Base-by-base conservation (phyloP, 2,113 vertebrate species). In the Pseudorhombus dupliciocellatus region DNA sequence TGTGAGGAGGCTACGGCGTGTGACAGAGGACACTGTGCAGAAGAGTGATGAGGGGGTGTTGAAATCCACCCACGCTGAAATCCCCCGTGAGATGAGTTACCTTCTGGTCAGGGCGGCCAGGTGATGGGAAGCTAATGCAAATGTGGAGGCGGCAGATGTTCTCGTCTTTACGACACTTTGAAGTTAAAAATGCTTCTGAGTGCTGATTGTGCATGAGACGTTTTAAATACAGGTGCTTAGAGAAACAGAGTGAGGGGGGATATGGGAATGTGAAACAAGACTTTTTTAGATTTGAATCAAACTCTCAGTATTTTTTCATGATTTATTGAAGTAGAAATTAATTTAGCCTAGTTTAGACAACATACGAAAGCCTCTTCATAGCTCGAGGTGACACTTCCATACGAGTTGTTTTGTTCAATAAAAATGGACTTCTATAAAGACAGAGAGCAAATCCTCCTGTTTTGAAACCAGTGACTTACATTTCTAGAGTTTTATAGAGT, bases 131-230 rank as follows among this genome's bases (percentile, higher is more conserved):
- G 65, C 57, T 66, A 67, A 79, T 75, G 82, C 81, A 81, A 85
- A 88, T 87, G 86, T 77, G 75, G 61, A 79, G 74, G 75, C 50
- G 75, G 70, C 89, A 90, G 90, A 90, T 91, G 87, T 85, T 90
- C 80, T 83, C 70, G 84, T 87, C 81, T 81, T 72, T 65, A 31
- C 59, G 50, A 65, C 4, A 59, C 61, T 82, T 77, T 73, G 64
- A 80, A 80, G 75, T 60, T 71, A 63, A 77, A 84, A 87, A 69
- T 51, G 59, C 54, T 66, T 28, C 76, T 63, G 66, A 75, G 68
- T 52, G 59, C 67, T 60, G 56, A 51, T 73, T 69, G 57, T 79
- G 64, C 66, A 60, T 34, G 31, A 75, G 42, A 53, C 54, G n/a
- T 8, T 20, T 48, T 48, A 1, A 46, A 46, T 20, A 3, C 48